Evolutionary conservation across 1,140 invertebrate species (phyloP).

Genomic region (Diorhabda sublineata): DNA sequence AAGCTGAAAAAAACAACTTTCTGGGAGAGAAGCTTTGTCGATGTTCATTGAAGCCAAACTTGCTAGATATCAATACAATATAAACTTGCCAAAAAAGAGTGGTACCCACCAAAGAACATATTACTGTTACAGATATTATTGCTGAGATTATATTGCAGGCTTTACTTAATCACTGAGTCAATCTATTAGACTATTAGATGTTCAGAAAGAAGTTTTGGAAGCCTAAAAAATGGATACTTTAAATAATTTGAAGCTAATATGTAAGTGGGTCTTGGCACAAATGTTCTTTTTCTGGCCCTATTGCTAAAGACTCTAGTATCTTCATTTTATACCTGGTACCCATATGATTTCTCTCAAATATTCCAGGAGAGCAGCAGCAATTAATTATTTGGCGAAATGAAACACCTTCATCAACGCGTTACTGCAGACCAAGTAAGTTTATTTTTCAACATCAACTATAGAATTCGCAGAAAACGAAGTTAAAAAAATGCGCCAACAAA

Average conservation of each 20-base stretch:
- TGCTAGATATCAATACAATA: too few species aligned
- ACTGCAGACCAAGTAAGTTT: constrained; percentile 17
- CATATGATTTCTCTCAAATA: constrained; percentile 14
- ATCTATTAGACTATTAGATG: constrained; percentile 3
- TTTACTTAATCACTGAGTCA: constrained; percentile 26
- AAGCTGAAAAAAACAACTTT: too few species aligned
- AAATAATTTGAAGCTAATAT: constrained; percentile 6
- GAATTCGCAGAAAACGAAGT: constrained; percentile 19
- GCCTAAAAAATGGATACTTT: neutral
- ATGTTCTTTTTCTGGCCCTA: neutral
- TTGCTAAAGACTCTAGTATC: constrained; percentile 4
- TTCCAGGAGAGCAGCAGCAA: neutral
- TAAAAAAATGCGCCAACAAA: constrained; percentile 6
- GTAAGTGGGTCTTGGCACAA: constrained; percentile 17
- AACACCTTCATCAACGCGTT: constrained; percentile 17
- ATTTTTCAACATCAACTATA: constrained; percentile 3
- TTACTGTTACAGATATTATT: constrained; percentile 14
- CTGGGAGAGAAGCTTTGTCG: too few species aligned
- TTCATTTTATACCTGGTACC: constrained; percentile 21
- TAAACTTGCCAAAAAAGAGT: neutral
- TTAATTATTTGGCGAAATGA: too few species aligned
- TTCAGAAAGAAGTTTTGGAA: constrained; percentile 9
- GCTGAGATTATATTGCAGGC: constrained; percentile 28
- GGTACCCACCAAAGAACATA: neutral
- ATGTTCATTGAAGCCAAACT: too few species aligned